Evolutionary conservation across 2,113 vertebrate genomes (phyloP), one percentile per base, ranked within the genome.

Genomic region (Phoxinus phoxinus): DNA sequence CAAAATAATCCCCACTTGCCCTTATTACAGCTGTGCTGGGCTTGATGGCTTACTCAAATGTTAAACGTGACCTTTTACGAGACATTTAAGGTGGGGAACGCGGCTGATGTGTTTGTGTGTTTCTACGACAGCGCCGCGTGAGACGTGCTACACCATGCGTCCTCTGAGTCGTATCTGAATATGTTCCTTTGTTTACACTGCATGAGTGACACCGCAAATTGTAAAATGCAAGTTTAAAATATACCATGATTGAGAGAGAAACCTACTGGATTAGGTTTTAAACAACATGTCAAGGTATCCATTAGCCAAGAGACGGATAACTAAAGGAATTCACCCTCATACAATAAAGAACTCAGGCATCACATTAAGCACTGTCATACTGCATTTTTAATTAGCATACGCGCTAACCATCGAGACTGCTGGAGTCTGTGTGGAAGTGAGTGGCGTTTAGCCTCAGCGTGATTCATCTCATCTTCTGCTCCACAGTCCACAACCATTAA

Each of bases 31-130:
- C 75, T 41, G 69, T 65, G 41, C 41, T 65, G 12, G 46, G 69
- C 71, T 82, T 53, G 56, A 74, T 56, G 78, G 79, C 79, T 75
- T 65, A 63, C 56, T 63, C 37, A 75, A 74, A 86, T 86, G 67
- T 63, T 86, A 81, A 86, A 86, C 56, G 32, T 86, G 78, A 86
- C 85, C 85, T 82, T 41, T 86, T 81, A 73, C 56, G 35, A 82
- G 85, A 53, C 46, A 83, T 83, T 72, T 72, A 83, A 86, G 46
- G 41, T n/a, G 13, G 84, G 56, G 75, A 67, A 67, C 15, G 0
- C 5, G 2, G n/a, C 67, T 81, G 59, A 81, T 61, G 80, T 35
- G 77, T 81, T 81, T 61, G 51, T 51, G 67, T 17, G 15, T 51
- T 78, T 76, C 74, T 4, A 19, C 44, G 5, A 77, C 65, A 23